phyloP scores from a whole-genome alignment of 2,113 vertebrate species.

The Microcebus lehilahytsara region DNA sequence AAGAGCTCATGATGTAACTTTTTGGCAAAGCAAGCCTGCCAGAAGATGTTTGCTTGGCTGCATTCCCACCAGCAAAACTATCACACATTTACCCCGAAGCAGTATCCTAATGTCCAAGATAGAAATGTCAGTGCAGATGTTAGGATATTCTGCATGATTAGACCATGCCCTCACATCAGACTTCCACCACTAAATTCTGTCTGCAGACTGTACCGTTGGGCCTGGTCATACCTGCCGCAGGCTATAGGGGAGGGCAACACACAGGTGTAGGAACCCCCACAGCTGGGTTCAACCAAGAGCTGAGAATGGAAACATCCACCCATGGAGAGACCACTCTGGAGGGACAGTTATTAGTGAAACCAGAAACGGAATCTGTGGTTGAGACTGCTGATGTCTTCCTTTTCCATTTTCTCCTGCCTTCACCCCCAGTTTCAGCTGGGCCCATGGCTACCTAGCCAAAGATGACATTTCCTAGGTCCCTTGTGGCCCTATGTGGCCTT shows the following conservation, averaged over 20 bases:
- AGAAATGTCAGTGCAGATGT: conserved; percentile 4
- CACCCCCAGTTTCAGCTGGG: not conserved
- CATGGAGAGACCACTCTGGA: not conserved
- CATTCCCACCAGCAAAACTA: not conserved
- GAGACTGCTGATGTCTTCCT: not conserved
- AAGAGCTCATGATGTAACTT: not conserved
- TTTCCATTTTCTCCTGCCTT: not conserved
- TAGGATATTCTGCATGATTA: not conserved
- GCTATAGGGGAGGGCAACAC: not conserved
- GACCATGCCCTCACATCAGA: not conserved
- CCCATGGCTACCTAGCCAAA: not conserved
- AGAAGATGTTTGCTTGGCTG: conserved; percentile 46
- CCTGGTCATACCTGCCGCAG: not conserved
- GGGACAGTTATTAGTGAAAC: not conserved
- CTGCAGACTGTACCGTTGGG: not conserved
- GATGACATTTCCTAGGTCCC: not conserved
- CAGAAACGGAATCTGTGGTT: not conserved
- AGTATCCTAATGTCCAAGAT: not conserved
- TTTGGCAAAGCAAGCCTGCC: not conserved
- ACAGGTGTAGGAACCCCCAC: not conserved
- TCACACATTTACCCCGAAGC: not conserved
- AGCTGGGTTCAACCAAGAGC: not conserved
- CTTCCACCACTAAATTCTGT: not conserved
- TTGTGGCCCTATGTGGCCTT: not conserved
- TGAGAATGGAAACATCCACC: not conserved